These are phyloP conservation scores for Sicus ferrugineus DNA, from an alignment of 2,888 invertebrate genomes.

Conservation along the genomic window DNA sequence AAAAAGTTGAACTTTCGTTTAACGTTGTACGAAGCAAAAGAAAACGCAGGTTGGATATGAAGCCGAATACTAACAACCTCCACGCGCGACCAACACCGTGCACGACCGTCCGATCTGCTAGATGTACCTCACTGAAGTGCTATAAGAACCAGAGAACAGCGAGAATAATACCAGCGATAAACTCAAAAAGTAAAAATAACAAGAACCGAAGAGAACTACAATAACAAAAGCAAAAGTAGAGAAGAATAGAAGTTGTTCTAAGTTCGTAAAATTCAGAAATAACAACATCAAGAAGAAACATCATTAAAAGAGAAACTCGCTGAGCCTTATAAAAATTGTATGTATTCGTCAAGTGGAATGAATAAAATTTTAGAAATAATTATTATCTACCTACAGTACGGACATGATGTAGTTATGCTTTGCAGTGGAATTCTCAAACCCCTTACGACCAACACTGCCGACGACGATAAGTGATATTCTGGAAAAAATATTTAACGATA, in stretches of 20 bases:
- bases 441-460: too few relatives aligned
- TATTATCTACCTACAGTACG: too few relatives aligned
- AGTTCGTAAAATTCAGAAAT: conserved; percentile 18
- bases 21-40: conserved; percentile 2
- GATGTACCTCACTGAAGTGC: conserved; percentile 2
- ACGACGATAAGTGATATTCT: too few relatives aligned
- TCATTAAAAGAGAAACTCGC: too few relatives aligned
- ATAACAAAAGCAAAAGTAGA: conserved; percentile 2
- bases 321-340: neutral
- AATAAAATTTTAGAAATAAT: neutral
- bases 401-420: too few relatives aligned
- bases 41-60: neutral
- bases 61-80: conserved; percentile 1
- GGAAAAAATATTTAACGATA: too few relatives aligned
- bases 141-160: too few relatives aligned
- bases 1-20: conserved; percentile 18
- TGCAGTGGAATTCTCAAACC: too few relatives aligned
- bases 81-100: neutral
- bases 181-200: neutral
- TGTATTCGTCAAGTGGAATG: neutral
- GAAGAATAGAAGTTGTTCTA: too few relatives aligned
- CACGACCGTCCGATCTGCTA: conserved; percentile 1
- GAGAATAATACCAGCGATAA: conserved; percentile 13
- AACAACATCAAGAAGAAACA: neutral
- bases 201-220: neutral